Base-by-base conservation (phyloP, 2,797 vertebrate genomes). In the Chelmon rostratus region DNA sequence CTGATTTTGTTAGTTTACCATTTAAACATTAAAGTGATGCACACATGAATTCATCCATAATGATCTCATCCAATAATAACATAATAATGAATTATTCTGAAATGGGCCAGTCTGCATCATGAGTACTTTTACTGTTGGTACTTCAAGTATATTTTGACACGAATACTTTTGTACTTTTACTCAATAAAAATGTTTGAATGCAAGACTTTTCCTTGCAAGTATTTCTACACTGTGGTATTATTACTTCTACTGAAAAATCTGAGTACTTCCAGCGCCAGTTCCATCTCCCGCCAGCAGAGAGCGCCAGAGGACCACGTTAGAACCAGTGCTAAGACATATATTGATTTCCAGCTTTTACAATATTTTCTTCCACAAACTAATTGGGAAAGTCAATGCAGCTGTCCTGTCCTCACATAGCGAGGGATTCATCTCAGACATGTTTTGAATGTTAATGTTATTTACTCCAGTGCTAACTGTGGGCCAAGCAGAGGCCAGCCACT, bases 281-380 rank as follows among this genome's bases (percentile, higher is more conserved):
- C 21, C 21, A 13, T 0, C 0, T 40, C 3, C 0, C 9, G 1
- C 80, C 91, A 44, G n/a, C 3, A 77, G 91, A 44, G 65, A 73
- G 79, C 76, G 78, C 75, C 50, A 74, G 3, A 47, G 2, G 25
- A 70, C 18, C n/a, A 11, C 0, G 13, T 40, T 54, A 46, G 54
- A 5, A 72, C 6, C 44, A 37, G 28, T 0, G 49, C 4, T n/a
- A 3, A 35, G 47, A 13, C 18, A 15, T 67, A 72, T 82, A 76
- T 78, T 76, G 78, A 84, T 84, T 77, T 77, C 8, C 23, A 78
- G 47, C 46, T 47, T 87, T 73, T 42, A 46, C 3, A 10, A 35
- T 9, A 38, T 65, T 63, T 74, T 71, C n/a, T 78, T 1, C 3
- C 40, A 42, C 19, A 44, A 71, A 78, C 31, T 37, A 57, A 58